Evolutionary conservation across 1,140 invertebrate species (phyloP).

Genomic region (Brachionus paranguensis): DNA sequence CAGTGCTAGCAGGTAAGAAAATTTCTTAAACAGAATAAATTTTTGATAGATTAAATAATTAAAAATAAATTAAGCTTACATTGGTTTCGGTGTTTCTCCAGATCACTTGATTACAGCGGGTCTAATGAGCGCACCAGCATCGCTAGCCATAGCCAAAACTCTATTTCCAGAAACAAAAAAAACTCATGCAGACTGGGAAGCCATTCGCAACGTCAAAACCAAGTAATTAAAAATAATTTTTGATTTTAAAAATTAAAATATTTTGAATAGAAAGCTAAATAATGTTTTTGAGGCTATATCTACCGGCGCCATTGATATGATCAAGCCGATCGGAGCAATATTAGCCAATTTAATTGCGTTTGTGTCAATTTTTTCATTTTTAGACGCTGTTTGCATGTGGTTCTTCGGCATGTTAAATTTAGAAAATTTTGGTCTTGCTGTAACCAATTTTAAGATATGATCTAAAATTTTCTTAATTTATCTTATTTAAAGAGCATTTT

Average conservation of each 20-base stretch:
- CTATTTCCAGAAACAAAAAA: slow-evolving; percentile 41
- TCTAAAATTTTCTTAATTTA: background rate
- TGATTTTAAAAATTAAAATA: background rate
- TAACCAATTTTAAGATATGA: background rate
- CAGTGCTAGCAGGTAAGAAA: background rate
- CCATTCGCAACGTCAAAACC: background rate
- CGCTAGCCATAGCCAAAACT: slow-evolving; percentile 41
- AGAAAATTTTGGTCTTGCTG: slow-evolving; percentile 35
- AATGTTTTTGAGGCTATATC: slow-evolving; percentile 37
- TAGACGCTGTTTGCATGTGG: slow-evolving; percentile 44
- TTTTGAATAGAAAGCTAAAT: background rate
- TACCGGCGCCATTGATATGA: background rate
- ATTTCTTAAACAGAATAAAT: too few species aligned
- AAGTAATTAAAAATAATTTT: background rate
- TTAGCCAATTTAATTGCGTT: slow-evolving; percentile 42
- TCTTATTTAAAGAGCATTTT: slow-evolving; percentile 3
- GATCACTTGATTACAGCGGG: slow-evolving; percentile 42
- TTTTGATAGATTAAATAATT: background rate
- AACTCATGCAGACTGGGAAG: slow-evolving; percentile 24
- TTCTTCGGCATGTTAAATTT: slow-evolving; percentile 43
- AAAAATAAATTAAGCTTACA: background rate
- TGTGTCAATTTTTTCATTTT: slow-evolving; percentile 42
- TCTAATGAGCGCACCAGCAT: slow-evolving; percentile 42
- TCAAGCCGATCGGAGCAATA: slow-evolving; percentile 23
- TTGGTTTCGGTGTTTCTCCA: slow-evolving; percentile 35